phyloP scores from a whole-genome alignment of 2,888 invertebrate genomes.

The Ennomos fuscantarius region DNA sequence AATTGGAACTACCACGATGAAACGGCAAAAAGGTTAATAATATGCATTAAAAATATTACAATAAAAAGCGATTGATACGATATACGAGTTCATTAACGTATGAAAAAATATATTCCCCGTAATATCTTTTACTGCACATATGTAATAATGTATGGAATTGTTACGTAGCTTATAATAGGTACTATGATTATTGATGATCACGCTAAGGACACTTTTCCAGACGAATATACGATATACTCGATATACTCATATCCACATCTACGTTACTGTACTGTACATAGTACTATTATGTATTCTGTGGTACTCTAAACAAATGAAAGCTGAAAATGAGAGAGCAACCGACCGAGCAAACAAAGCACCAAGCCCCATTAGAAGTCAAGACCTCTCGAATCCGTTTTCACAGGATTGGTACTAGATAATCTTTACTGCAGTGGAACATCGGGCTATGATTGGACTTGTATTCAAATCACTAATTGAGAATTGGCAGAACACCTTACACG shows the following conservation, averaged over 20 bases:
- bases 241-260: too few species aligned
- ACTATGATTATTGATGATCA: too few species aligned
- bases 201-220: too few species aligned
- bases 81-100: too few species aligned
- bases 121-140: too few species aligned
- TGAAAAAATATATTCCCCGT: too few species aligned
- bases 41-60: constrained; percentile 8
- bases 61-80: too few species aligned
- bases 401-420: constrained; percentile 31
- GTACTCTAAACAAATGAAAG: constrained; percentile 1
- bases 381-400: constrained; percentile 37
- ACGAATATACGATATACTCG: too few species aligned
- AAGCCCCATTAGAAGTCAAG: constrained; percentile 28
- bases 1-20: constrained; percentile 17
- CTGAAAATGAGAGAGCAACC: constrained; percentile 25
- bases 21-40: constrained; percentile 22
- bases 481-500: not conserved
- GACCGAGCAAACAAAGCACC: constrained; percentile 37
- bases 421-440: constrained; percentile 27
- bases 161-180: too few species aligned
- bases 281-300: too few species aligned
- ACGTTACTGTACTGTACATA: too few species aligned
- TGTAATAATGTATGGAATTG: too few species aligned
- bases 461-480: not conserved
- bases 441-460: not conserved